Percentiles rank a stretch among this genome's conserved stretches.
Conservation (phyloP, 2,113 vertebrate genomes). For the Sorex fumeus region DNA sequence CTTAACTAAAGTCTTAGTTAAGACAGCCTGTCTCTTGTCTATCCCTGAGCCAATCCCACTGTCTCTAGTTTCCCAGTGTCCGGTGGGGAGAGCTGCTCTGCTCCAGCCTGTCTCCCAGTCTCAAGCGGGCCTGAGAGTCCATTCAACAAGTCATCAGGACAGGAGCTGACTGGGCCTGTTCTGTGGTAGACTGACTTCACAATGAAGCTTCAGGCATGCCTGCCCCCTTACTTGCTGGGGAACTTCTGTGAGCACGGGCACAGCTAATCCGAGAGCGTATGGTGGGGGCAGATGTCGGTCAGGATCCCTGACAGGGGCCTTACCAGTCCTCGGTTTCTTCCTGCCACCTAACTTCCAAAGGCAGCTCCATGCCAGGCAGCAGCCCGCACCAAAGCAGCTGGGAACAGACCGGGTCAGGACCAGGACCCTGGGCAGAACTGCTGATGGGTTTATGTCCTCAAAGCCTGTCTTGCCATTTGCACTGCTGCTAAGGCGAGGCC, state of each 20-base stretch:
- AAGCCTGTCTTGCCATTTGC: background rate
- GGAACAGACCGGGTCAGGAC: too few species aligned
- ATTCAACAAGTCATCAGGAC: conserved; percentile 14
- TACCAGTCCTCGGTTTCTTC: background rate
- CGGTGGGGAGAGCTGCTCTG: too few species aligned
- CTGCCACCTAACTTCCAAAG: background rate
- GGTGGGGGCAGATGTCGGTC: background rate
- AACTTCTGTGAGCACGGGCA: background rate
- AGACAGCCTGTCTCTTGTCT: too few species aligned
- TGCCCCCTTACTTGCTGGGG: background rate
- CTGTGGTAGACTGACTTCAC: conserved; percentile 33
- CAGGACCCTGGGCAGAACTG: background rate
- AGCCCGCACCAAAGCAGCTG: background rate
- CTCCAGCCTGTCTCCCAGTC: background rate
- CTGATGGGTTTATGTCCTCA: too few species aligned
- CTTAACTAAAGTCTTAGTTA: too few species aligned
- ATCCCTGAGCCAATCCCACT: too few species aligned
- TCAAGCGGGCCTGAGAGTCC: background rate
- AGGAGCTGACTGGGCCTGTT: background rate
- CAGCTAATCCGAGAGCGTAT: too few species aligned
- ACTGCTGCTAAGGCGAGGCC: background rate
- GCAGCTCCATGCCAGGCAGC: background rate
- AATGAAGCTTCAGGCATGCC: background rate
- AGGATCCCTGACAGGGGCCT: background rate
- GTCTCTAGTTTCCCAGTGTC: too few species aligned